Evolutionary conservation across 2,113 vertebrate genomes (phyloP).

Genomic region (Heterotis niloticus): DNA sequence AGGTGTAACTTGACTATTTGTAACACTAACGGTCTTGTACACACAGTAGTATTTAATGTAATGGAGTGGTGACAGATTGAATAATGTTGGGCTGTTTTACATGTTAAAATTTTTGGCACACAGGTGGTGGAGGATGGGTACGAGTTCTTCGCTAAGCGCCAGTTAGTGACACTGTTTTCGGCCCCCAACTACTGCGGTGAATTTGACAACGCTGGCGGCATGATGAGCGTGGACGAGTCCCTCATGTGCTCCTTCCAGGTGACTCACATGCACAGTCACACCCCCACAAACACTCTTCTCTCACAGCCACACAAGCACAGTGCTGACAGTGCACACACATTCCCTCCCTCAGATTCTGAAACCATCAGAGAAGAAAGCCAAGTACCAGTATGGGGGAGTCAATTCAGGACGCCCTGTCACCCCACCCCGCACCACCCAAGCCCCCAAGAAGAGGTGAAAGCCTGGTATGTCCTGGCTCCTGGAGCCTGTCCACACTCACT

Average conservation of each 20-base stretch:
- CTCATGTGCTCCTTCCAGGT: slow-evolving; percentile 97
- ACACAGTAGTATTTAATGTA: not conserved
- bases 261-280: not conserved
- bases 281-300: not conserved
- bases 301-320: not conserved
- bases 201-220: slow-evolving; percentile 91
- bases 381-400: slow-evolving; percentile 90
- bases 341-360: slow-evolving; percentile 76
- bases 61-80: not conserved
- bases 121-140: slow-evolving; percentile 94
- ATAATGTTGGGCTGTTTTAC: not conserved
- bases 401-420: slow-evolving; percentile 87
- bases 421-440: slow-evolving; percentile 86
- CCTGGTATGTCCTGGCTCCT: slow-evolving; percentile 29
- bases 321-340: not conserved
- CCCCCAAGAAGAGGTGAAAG: slow-evolving; percentile 93
- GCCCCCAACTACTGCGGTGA: slow-evolving; percentile 92
- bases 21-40: too few relatives aligned
- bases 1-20: too few relatives aligned
- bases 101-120: slow-evolving; percentile 23
- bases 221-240: slow-evolving; percentile 96
- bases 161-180: slow-evolving; percentile 89
- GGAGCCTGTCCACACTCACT: not conserved
- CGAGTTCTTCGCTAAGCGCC: slow-evolving; percentile 92
- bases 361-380: slow-evolving; percentile 93